Evolutionary conservation across 1,140 invertebrate genomes (phyloP).

Genomic region (Drosophila watanabei): DNA sequence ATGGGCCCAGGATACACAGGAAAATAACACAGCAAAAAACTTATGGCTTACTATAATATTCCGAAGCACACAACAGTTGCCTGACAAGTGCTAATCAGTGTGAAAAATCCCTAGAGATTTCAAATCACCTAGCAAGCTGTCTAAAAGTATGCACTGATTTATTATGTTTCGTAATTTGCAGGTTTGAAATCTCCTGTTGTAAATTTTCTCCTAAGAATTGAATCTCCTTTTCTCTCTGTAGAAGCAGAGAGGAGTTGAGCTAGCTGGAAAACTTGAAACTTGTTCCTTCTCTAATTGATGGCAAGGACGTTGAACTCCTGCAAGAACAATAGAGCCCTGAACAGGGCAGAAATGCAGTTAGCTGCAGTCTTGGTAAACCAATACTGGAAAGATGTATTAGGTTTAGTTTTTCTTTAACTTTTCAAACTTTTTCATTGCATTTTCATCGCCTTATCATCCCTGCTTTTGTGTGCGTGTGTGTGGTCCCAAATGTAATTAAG

Average conservation of each 20-base stretch:
- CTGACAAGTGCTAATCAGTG: slow-evolving; percentile 3
- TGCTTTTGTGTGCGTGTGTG: too few species aligned
- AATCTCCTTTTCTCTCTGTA: background rate
- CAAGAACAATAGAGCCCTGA: slow-evolving; percentile 5
- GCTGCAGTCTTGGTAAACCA: slow-evolving; percentile 2
- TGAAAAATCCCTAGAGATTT: background rate
- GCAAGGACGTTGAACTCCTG: slow-evolving; percentile 39
- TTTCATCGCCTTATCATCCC: slow-evolving; percentile 7
- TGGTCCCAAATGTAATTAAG: slow-evolving; percentile 54
- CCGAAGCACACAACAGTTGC: background rate
- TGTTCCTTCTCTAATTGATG: slow-evolving; percentile 48
- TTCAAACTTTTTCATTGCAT: slow-evolving; percentile 33
- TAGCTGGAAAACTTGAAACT: slow-evolving; percentile 25
- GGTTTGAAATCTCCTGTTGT: background rate
- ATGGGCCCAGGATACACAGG: slow-evolving; percentile 12
- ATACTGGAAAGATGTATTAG: slow-evolving; percentile 16
- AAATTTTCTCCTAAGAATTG: background rate
- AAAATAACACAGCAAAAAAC: background rate
- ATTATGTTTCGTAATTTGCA: background rate
- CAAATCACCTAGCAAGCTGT: background rate
- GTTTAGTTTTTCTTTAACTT: slow-evolving; percentile 1
- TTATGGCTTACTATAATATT: background rate
- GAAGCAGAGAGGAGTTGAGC: background rate
- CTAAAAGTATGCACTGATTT: background rate
- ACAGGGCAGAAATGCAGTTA: slow-evolving; percentile 4